These are phyloP conservation scores for Tiaroga cobitis DNA, from an alignment of 2,797 vertebrate genomes.

Conservation along the genomic window DNA sequence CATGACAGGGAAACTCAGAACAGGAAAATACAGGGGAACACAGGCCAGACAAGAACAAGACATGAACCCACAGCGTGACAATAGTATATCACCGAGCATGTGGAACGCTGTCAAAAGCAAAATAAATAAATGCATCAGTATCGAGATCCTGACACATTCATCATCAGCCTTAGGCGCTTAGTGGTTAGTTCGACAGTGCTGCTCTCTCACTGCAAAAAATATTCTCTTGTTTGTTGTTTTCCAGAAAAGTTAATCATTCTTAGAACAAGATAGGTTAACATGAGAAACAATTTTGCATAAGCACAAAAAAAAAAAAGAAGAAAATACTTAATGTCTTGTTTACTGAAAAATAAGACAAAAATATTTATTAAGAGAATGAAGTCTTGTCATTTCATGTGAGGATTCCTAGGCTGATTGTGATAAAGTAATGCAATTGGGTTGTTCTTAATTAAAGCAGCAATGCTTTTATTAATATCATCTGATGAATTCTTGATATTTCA, in stretches of 20 bases:
- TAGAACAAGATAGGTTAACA: background rate
- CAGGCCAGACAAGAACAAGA: no score
- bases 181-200: background rate
- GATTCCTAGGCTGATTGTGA: background rate
- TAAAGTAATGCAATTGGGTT: background rate
- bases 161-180: background rate
- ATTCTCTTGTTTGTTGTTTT: background rate
- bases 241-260: background rate
- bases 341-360: background rate
- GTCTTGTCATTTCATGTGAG: background rate
- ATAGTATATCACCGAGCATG: background rate
- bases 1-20: no score
- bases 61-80: no score
- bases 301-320: no score
- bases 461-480: background rate
- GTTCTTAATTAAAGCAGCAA: background rate
- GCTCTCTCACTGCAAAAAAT: background rate
- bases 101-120: background rate
- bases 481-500: background rate
- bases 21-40: no score
- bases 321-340: background rate
- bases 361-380: background rate
- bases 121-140: conserved; percentile 21
- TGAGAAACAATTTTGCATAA: background rate
- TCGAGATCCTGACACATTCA: conserved; percentile 3